Base-by-base conservation (phyloP, 2,797 vertebrate genomes). In the Euphonia xanthogaster region DNA sequence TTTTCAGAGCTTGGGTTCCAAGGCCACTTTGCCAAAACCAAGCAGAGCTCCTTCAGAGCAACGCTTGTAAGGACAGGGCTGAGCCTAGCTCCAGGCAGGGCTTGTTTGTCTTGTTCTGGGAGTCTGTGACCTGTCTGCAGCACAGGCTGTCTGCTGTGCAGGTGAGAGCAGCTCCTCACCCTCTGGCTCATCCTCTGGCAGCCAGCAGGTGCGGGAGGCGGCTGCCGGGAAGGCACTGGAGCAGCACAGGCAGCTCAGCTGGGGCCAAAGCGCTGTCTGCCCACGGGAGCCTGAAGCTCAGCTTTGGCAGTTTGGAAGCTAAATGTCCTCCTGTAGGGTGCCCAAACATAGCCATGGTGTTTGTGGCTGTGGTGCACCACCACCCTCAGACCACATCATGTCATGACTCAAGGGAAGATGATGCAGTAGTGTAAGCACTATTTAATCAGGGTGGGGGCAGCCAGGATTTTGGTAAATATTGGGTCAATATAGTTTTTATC, bases 401-500 rank as follows among this genome's bases (percentile, higher is more conserved):
- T 74, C 84, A 74, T 96, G 93, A 75, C 68, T 91, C 85, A 87
- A 88, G 47, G 84, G 72, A 87, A 65, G 88, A 63, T 0, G 66
- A 81, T 61, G 73, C 61, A 75, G 17, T 54, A 48, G 42, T 33
- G 39, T 88, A 86, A 94, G 33, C 23, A 21, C 35, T 93, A 30
- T 66, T 94, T 80, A 94, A 80, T 71, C 31, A 54, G 86, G 91
- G 81, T 92, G 91, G 78, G 25, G 5, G 45, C n/a, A 78, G 67
- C 11, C 11, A 87, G 20, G 71, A 87, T 93, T 95, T 81, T 80
- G 31, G 75, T 85, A 82, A 94, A 80, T 96, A 71, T 40, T 93
- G 71, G 78, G 70, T 71, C 84, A 86, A 19, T 78, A 31, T 20
- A 13, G 17, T 65, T 96, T 96, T 93, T 72, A 90, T 86, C 68